phyloP scores from a whole-genome alignment of 2,113 vertebrate genomes.

The Tachysurus vachellii region DNA sequence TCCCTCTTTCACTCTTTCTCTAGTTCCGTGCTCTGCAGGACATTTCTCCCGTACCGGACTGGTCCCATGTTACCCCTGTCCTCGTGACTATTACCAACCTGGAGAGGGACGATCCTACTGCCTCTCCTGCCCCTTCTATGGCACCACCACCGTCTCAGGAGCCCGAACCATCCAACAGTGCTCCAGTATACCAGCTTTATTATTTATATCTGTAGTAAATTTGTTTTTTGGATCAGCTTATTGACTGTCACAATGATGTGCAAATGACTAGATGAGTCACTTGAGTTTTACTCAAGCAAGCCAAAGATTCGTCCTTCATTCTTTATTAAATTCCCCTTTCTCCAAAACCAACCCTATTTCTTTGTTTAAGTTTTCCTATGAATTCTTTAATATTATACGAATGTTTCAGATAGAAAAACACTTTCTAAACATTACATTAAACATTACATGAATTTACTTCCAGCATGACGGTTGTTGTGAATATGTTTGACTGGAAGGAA shows the following conservation, averaged over 20 bases:
- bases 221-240: neutral
- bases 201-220: neutral
- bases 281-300: neutral
- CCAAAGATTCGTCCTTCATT: neutral
- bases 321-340: neutral
- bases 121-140: constrained; percentile 94
- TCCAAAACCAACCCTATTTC: neutral
- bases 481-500: neutral
- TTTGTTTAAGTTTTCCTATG: neutral
- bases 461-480: neutral
- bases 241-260: neutral
- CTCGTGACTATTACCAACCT: constrained; percentile 95
- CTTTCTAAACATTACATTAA: neutral
- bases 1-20: constrained; percentile 28
- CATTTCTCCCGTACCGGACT: constrained; percentile 95
- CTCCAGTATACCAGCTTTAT: constrained; percentile 81
- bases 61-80: constrained; percentile 90
- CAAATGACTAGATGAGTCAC: neutral
- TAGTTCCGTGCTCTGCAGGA: constrained; percentile 89
- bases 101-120: constrained; percentile 91
- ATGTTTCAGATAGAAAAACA: neutral
- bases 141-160: constrained; percentile 86
- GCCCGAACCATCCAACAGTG: constrained; percentile 90
- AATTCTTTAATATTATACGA: neutral
- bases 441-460: neutral